Evolutionary conservation across 1,140 invertebrate species (phyloP), one percentile per base, ranked within the genome.

Genomic region (Ceratina japonica): DNA sequence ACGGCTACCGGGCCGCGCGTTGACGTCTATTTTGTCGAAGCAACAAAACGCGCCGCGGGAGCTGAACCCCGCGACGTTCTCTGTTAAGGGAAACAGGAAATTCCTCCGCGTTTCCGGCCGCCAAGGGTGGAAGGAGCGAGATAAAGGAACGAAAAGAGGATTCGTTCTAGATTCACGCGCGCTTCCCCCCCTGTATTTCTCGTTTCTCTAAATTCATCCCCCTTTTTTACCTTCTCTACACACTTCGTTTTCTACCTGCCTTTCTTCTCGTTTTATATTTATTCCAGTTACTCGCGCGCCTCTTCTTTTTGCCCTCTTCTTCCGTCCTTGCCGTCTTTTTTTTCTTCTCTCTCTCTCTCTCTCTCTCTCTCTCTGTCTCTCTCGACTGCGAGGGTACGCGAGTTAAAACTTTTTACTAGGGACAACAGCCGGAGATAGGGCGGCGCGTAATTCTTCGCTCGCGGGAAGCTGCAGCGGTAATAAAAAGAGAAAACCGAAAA

Each of bases 371-470:
- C 24, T 13, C 13, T n/a, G n/a, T 22, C 44, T 18, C 20, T 59
- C 24, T 13, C 13, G 22, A 7, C 20, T 70, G 31, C 63, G 72
- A 62, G 44, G 49, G 64, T 58, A 27, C 10, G 71, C 71, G 63
- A 65, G 61, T 75, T 75, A 68, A 80, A 80, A 80, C 58, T 80
- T 83, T 83, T 72, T 81, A 68, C 69, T 15, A 52, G 52, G 74
- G 58, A 80, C 63, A 81, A 83, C 69, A 58, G 27, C 24, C 68
- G 56, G 49, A 76, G 78, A 83, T 83, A 81, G 66, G 79, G 52
- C 61, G 24, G 27, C 76, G 51, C 61, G 78, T 83, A 83, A 83
- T 65, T 80, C 73, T 64, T 68, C 78, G 78, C 49, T 51, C 71
- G 63, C 22, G 15, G 52, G 64, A 63, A 37, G 20, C 44, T 61